phyloP scores from a whole-genome alignment of 2,888 invertebrate species.

The Melieria picta region DNA sequence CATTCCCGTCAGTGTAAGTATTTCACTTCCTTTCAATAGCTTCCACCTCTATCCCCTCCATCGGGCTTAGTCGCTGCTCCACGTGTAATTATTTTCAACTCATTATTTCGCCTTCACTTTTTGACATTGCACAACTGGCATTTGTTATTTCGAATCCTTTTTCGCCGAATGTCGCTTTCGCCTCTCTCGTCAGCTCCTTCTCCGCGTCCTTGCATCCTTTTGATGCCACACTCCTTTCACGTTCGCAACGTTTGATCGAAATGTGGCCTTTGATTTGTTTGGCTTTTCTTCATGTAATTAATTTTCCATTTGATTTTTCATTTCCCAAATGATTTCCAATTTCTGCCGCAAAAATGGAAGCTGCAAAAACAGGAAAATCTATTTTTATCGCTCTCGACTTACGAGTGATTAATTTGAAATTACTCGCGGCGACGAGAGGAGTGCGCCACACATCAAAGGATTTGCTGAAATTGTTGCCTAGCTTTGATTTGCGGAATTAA shows the following conservation, averaged over 20 bases:
- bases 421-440: neutral
- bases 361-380: constrained; percentile 9
- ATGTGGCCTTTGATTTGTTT: constrained; percentile 26
- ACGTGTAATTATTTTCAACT: constrained; percentile 21
- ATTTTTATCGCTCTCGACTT: constrained; percentile 16
- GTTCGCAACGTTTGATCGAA: constrained; percentile 3
- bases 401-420: constrained; percentile 32
- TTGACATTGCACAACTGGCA: constrained; percentile 6
- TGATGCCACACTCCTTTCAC: too few relatives aligned
- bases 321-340: constrained; percentile 30
- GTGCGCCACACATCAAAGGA: constrained; percentile 12
- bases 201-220: neutral
- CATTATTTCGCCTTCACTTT: constrained; percentile 15
- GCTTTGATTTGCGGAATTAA: constrained; percentile 22
- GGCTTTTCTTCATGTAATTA: constrained; percentile 35
- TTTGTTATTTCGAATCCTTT: constrained; percentile 23
- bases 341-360: neutral
- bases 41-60: neutral
- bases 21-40: constrained; percentile 13
- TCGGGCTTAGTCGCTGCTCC: neutral
- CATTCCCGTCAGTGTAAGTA: too few relatives aligned
- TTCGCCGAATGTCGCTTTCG: constrained; percentile 6
- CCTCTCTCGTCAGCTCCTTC: neutral
- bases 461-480: neutral
- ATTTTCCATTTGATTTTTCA: constrained; percentile 13